A percentile compares a stretch with the other conserved stretches of the same genome.
phyloP scores from a whole-genome alignment of 1,140 invertebrate genomes.

The Grapholita molesta region DNA sequence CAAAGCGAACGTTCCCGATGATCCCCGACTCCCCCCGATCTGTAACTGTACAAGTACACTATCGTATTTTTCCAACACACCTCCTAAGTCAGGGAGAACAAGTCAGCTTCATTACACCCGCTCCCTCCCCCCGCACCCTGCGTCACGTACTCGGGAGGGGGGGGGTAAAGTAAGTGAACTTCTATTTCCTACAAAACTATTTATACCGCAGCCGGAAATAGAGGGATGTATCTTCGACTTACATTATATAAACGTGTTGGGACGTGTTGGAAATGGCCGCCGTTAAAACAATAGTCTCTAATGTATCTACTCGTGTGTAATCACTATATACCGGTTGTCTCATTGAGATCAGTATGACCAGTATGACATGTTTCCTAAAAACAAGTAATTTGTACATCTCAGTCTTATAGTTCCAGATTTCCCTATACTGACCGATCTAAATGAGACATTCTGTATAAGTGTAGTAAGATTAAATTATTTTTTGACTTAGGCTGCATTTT shows the following conservation, averaged over 20 bases:
- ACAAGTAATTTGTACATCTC: too few species aligned
- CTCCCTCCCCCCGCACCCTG: not conserved
- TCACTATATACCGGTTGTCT: not conserved
- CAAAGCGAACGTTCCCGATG: not conserved
- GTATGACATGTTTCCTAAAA: too few species aligned
- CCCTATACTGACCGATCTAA: too few species aligned
- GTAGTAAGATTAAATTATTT: too few species aligned
- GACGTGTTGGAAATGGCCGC: not conserved
- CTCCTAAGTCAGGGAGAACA: slow-evolving; percentile 8
- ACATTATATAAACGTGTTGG: not conserved
- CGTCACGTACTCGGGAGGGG: slow-evolving; percentile 4
- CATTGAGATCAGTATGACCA: too few species aligned
- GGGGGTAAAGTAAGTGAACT: slow-evolving; percentile 11
- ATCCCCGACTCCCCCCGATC: not conserved
- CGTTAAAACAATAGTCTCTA: not conserved
- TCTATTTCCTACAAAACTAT: slow-evolving; percentile 18
- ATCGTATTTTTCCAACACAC: slow-evolving; percentile 16
- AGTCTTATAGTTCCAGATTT: too few species aligned
- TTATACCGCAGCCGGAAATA: slow-evolving; percentile 10
- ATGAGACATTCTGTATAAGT: too few species aligned
- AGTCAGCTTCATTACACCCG: slow-evolving; percentile 1
- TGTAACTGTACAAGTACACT: not conserved
- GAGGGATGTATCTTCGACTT: slow-evolving; percentile 10
- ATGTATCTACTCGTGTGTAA: too few species aligned
- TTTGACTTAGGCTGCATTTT: too few species aligned